Base-by-base conservation (phyloP, 1,140 invertebrate genomes). In the Hycleus phaleratus region DNA sequence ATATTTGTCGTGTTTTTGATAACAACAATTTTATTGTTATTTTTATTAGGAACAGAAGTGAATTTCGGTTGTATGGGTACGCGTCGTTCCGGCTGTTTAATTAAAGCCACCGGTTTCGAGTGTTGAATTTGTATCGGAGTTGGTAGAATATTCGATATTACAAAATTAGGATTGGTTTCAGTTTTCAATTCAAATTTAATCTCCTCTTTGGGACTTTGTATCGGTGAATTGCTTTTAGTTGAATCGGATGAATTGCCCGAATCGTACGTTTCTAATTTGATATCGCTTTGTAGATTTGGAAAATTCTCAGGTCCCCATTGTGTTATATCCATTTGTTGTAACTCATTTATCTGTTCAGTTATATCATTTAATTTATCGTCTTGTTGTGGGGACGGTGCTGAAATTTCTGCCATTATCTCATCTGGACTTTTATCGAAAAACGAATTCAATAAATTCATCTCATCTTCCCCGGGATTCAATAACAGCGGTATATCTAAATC, bases 401-500 rank as follows among this genome's bases (percentile, higher is more conserved):
- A 58, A 43, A 69, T 64, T 49, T 72, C 71, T 8, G 64, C 65
- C 44, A 71, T 58, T 43, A 72, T 69, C 58, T 70, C 68, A 18
- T 71, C 66, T 2, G 69, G 62, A 26, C 61, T 67, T 39, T 65
- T 65, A 57, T 72, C 70, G 40, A 69, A 58, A 49, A 65, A 63
- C 0, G 68, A 68, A 60, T 66, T 70, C 43, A 71, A 63, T 46
- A 71, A 57, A n/a, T 62, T 56, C 50, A 70, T 44, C 49, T 70
- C 68, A 60, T 71, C 67, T 44, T 72, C 65, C 9, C 61, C 61
- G 26, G 62, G 60, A 51, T 71, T 70, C 39, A 71, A 54, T 9
- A 73, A 46, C 9, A 68, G 55, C 0, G 71, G 71, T 40, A 73
- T 71, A 49, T 73, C 65, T 48, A 73, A 57, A 43, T 67, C 66